These are phyloP conservation scores for Meriones unguiculatus DNA, from an alignment of 2,113 vertebrate species.

Conservation along the genomic window DNA sequence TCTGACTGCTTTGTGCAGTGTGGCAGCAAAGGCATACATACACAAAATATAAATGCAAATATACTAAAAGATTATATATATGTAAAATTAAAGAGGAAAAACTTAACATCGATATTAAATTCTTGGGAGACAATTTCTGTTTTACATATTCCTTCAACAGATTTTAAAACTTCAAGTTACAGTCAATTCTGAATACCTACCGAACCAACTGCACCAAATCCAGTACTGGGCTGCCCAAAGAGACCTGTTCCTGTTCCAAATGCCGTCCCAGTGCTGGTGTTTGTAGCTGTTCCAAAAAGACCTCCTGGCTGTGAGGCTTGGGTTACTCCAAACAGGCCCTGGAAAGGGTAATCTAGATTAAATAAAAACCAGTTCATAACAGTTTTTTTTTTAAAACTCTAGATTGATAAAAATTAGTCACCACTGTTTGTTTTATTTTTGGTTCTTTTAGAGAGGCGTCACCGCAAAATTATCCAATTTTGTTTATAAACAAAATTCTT, in stretches of 20 bases:
- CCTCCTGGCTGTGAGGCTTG: constrained; percentile 91
- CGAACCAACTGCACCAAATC: constrained; percentile 94
- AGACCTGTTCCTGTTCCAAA: constrained; percentile 92
- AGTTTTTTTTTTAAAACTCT: not conserved
- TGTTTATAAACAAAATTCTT: constrained; percentile 17
- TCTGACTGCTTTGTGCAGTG: not conserved
- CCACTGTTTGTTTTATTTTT: not conserved
- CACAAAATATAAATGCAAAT: not conserved
- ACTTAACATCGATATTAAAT: not conserved
- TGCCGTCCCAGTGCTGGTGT: constrained; percentile 92
- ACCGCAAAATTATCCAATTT: no score
- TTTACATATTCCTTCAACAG: constrained; percentile 30
- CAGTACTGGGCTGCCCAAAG: constrained; percentile 92
- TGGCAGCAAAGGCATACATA: not conserved
- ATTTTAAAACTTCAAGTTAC: constrained; percentile 8
- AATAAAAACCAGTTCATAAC: constrained; percentile 46
- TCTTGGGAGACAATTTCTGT: not conserved
- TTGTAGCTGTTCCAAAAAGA: constrained; percentile 94
- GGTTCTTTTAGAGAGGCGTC: no score
- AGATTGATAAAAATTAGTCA: not conserved
- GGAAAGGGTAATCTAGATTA: constrained; percentile 63
- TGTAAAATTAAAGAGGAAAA: not conserved
- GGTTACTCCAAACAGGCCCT: constrained; percentile 96
- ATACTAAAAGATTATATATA: not conserved
- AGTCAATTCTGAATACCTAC: constrained; percentile 83